Percentiles rank a stretch among this genome's conserved stretches.
These are phyloP conservation scores for Argopecten irradians DNA, from an alignment of 1,140 invertebrate species.

Conservation along the genomic window DNA sequence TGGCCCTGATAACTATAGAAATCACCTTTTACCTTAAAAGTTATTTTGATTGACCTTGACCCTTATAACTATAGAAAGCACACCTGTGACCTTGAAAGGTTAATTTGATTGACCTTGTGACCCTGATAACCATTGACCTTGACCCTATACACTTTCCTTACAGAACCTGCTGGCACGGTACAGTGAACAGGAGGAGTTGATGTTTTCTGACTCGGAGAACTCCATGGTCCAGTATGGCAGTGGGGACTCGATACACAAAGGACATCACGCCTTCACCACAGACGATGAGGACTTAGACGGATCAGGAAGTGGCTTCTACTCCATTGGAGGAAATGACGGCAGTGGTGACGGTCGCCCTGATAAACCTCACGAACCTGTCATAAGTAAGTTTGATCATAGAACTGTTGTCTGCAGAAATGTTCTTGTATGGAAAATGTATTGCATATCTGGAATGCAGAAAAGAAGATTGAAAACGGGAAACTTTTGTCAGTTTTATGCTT, in stretches of 20 bases:
- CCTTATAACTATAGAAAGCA: too few species aligned
- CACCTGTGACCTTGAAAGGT: not conserved
- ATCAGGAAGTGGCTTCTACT: slow-evolving; percentile 32
- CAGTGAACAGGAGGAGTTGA: not conserved
- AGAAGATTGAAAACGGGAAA: too few species aligned
- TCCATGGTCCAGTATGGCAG: not conserved
- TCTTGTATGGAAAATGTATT: too few species aligned
- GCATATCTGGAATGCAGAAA: too few species aligned
- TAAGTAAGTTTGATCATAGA: not conserved
- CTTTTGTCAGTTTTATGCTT: too few species aligned
- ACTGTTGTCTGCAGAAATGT: too few species aligned
- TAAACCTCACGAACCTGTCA: not conserved
- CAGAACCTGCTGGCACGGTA: not conserved
- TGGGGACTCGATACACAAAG: not conserved
- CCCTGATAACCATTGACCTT: not conserved
- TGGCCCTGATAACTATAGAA: too few species aligned
- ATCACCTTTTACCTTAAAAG: too few species aligned
- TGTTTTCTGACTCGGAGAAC: not conserved
- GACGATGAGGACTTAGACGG: slow-evolving; percentile 54
- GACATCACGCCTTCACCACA: slow-evolving; percentile 8
- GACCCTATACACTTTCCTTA: not conserved
- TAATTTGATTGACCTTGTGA: not conserved
- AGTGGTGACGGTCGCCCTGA: slow-evolving; percentile 44
- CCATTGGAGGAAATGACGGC: slow-evolving; percentile 30
- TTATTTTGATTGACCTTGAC: too few species aligned